Percentiles rank a stretch among this genome's conserved stretches.
Conservation (phyloP, 2,113 vertebrate species). For the Riparia riparia region DNA sequence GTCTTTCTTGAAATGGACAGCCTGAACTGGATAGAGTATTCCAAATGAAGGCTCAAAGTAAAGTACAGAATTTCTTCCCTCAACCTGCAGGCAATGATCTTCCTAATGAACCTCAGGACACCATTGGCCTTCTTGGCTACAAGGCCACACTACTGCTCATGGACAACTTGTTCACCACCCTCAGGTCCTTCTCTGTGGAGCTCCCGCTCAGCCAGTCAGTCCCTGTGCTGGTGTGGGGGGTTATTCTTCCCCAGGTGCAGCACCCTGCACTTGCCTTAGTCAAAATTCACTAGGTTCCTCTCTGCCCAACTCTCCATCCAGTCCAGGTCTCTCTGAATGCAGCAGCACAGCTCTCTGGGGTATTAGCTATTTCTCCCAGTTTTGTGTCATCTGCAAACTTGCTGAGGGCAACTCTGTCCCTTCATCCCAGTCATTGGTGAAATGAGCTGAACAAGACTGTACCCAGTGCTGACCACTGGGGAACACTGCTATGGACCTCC, state of each 20-base stretch:
- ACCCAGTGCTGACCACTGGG: not conserved
- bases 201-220: not conserved
- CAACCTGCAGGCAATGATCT: not conserved
- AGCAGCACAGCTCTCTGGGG: not conserved
- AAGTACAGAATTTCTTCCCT: not conserved
- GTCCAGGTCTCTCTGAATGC: not conserved
- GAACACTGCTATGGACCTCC: not conserved
- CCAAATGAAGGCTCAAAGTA: accelerated
- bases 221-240: not conserved
- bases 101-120: no score
- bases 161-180: not conserved
- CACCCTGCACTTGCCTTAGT: not conserved
- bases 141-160: not conserved
- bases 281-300: not conserved
- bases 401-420: not conserved
- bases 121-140: not conserved
- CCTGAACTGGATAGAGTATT: not conserved
- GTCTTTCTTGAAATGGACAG: not conserved
- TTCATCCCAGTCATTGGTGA: no score
- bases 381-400: not conserved
- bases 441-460: not conserved
- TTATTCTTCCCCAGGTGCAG: not conserved
- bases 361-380: not conserved
- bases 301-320: not conserved
- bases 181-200: accelerated